phyloP scores from a whole-genome alignment of 2,888 invertebrate species.

The Osedax fenrisi region DNA sequence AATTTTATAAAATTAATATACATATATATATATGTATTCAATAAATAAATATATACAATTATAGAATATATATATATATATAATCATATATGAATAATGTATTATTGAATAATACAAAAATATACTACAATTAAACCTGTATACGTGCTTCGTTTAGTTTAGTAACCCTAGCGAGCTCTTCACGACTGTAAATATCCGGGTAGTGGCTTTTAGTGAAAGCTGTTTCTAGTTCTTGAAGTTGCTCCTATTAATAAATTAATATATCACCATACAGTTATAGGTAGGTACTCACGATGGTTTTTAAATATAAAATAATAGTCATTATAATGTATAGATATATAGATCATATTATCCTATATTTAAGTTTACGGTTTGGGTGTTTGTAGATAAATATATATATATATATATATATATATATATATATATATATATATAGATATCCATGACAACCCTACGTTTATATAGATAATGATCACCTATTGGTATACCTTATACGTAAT shows the following conservation, averaged over 20 bases:
- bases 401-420: not conserved
- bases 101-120: not conserved
- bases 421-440: not conserved
- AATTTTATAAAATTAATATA: too few species aligned
- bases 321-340: not conserved
- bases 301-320: too few species aligned
- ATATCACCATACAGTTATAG: not conserved
- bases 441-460: too few species aligned
- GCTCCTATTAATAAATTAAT: conserved; percentile 50
- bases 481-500: too few species aligned
- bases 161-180: conserved; percentile 93
- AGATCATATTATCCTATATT: not conserved
- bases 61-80: not conserved
- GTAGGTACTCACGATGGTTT: too few species aligned
- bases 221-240: conserved; percentile 94
- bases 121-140: conserved; percentile 62
- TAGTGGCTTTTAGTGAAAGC: conserved; percentile 98
- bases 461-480: too few species aligned
- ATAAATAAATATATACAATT: not conserved
- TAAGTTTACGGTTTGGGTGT: too few species aligned
- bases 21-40: too few species aligned
- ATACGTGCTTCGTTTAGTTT: conserved; percentile 98
- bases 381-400: conserved; percentile 17
- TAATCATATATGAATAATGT: not conserved
- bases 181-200: conserved; percentile 97